Conservation (phyloP, 2,888 invertebrate species). For the Lochmaea capreae region DNA sequence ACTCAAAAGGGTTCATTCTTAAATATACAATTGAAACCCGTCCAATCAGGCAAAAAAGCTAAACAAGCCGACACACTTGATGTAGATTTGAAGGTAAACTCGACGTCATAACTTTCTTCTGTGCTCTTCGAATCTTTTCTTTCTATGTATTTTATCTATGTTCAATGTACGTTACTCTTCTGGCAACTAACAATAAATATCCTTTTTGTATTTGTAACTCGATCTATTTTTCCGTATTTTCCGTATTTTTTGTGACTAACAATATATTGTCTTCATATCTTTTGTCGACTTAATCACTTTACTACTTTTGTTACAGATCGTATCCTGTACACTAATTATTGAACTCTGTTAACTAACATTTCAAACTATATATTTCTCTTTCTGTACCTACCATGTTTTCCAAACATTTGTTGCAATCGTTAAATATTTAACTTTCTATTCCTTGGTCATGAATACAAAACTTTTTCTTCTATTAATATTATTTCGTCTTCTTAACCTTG, state of each 20-base stretch:
- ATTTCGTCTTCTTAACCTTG: not conserved
- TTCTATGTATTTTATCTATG: constrained; percentile 28
- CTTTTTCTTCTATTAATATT: not conserved
- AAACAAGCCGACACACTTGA: constrained; percentile 59
- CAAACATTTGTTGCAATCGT: not conserved
- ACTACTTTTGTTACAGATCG: not conserved
- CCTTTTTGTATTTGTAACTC: not conserved
- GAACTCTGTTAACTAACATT: not conserved
- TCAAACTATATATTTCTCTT: not conserved
- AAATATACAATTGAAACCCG: constrained; percentile 72
- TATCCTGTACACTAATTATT: not conserved
- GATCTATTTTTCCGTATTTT: constrained; percentile 9
- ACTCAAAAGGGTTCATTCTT: constrained; percentile 70
- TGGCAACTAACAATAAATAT: constrained; percentile 5
- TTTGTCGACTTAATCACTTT: constrained; percentile 12
- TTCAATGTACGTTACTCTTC: constrained; percentile 7
- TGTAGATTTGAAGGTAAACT: constrained; percentile 63
- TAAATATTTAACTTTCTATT: not conserved
- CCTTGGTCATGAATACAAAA: not conserved
- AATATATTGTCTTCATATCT: constrained; percentile 28
- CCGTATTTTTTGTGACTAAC: constrained; percentile 10
- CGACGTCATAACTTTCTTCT: constrained; percentile 24
- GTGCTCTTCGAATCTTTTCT: constrained; percentile 34
- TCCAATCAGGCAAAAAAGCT: constrained; percentile 63
- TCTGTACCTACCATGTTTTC: not conserved